phyloP scores from a whole-genome alignment of 2,888 invertebrate genomes.

The Tenthredo livida region DNA sequence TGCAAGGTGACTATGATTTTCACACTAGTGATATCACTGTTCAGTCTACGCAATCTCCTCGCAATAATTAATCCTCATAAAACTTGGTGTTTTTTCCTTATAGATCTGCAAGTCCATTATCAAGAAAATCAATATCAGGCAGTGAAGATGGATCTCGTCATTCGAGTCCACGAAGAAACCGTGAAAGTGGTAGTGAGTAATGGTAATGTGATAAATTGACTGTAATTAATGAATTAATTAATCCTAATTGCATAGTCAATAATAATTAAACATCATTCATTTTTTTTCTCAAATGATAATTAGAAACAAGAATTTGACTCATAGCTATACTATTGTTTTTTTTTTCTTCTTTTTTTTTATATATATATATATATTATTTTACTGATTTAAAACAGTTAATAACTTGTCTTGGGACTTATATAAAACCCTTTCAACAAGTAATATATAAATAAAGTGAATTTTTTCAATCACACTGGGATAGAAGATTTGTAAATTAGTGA shows the following conservation, averaged over 20 bases:
- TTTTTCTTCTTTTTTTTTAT: background rate
- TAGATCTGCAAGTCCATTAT: conserved; percentile 80
- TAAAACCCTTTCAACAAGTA: background rate
- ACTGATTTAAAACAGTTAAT: background rate
- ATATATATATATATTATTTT: too few species aligned
- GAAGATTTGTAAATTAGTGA: conserved; percentile 1
- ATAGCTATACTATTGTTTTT: background rate
- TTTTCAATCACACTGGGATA: background rate
- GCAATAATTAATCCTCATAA: background rate
- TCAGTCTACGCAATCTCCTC: background rate
- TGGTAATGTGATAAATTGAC: background rate
- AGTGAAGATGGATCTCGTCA: conserved; percentile 78
- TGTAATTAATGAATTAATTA: conserved; percentile 16
- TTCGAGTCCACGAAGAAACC: conserved; percentile 63
- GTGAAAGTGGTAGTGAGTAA: conserved; percentile 49
- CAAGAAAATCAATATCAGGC: conserved; percentile 82
- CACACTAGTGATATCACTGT: background rate
- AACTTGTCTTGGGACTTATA: background rate
- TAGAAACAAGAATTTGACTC: background rate
- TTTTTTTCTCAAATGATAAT: background rate
- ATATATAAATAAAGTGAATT: background rate
- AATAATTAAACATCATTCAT: background rate
- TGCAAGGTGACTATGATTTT: conserved; percentile 65
- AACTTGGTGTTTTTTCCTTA: conserved; percentile 41
- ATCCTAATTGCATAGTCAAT: background rate